Percentiles rank a stretch among this genome's conserved stretches.
These are phyloP conservation scores for Oryctolagus cuniculus DNA, from an alignment of 2,113 vertebrate genomes.

Conservation along the genomic window mOryCun1.1 NC_091432.1:81313501-81314000, in stretches of 20 bases:
- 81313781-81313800: slow-evolving; percentile 90
- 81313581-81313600: slow-evolving; percentile 85
- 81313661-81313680: slow-evolving; percentile 86
- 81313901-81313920: slow-evolving; percentile 91
- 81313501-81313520: slow-evolving; percentile 85
- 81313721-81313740: slow-evolving; percentile 86
- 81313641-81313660: slow-evolving; percentile 85
- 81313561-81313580: slow-evolving; percentile 82
- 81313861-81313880: slow-evolving; percentile 88
- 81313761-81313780: slow-evolving; percentile 86
- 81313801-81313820: slow-evolving; percentile 87
- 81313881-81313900: slow-evolving; percentile 90
- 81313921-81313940: slow-evolving; percentile 94
- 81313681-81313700: slow-evolving; percentile 86
- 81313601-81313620: slow-evolving; percentile 84
- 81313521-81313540: slow-evolving; percentile 83
- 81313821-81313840: slow-evolving; percentile 85
- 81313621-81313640: slow-evolving; percentile 88
- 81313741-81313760: slow-evolving; percentile 86
- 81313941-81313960: slow-evolving; percentile 92
- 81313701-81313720: slow-evolving; percentile 85
- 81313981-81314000: slow-evolving; percentile 89
- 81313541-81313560: slow-evolving; percentile 79
- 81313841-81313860: slow-evolving; percentile 84
- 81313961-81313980: slow-evolving; percentile 93